These are phyloP conservation scores for Atherinomorus stipes DNA, from an alignment of 2,113 vertebrate species.

Conservation along the genomic window DNA sequence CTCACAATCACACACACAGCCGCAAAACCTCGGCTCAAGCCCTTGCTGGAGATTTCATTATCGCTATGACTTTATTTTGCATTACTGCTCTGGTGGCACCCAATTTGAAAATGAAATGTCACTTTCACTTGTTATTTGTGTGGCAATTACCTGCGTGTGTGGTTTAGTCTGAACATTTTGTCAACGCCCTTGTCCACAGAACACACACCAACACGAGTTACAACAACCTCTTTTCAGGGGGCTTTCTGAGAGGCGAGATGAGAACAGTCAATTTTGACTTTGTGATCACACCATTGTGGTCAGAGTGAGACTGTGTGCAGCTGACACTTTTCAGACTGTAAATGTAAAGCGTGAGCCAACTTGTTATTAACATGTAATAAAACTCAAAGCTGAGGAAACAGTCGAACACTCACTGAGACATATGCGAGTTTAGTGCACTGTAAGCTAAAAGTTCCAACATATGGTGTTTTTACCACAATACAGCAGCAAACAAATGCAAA, in stretches of 20 bases:
- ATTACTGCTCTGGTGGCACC: slow-evolving; percentile 38
- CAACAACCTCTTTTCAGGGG: slow-evolving; percentile 5
- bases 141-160: slow-evolving; percentile 25
- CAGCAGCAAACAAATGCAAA: neutral
- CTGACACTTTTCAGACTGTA: slow-evolving; percentile 17
- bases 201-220: neutral
- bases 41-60: slow-evolving; percentile 64
- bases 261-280: slow-evolving; percentile 46
- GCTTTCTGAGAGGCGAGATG: slow-evolving; percentile 25
- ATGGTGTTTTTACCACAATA: neutral
- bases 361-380: neutral
- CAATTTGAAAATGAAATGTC: slow-evolving; percentile 60
- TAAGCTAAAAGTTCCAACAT: neutral
- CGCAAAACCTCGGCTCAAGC: slow-evolving; percentile 28
- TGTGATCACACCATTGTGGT: slow-evolving; percentile 46
- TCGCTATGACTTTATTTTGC: slow-evolving; percentile 60
- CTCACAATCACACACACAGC: slow-evolving; percentile 34
- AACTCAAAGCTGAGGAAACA: neutral
- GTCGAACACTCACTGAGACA: neutral
- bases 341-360: slow-evolving; percentile 18
- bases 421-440: neutral
- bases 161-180: slow-evolving; percentile 12
- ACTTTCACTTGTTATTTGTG: slow-evolving; percentile 54
- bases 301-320: neutral
- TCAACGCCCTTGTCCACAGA: neutral